These are phyloP conservation scores for Megathymus violae DNA, from an alignment of 1,140 invertebrate species.

Conservation along the genomic window DNA sequence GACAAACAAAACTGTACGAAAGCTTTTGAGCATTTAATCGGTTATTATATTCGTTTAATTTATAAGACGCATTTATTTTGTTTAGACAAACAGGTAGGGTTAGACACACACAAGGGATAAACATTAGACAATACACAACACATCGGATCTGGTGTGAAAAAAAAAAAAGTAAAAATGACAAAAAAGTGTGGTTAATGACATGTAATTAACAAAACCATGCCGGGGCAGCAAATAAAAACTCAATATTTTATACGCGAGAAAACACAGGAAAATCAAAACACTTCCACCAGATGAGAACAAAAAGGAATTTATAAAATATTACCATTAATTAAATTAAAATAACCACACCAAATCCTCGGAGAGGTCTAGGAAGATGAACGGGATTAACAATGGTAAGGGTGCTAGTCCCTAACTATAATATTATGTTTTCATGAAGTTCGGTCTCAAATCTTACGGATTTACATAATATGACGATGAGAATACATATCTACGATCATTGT, in stretches of 20 bases:
- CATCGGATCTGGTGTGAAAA: slow-evolving; percentile 84
- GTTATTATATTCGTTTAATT: slow-evolving; percentile 60
- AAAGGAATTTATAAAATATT: slow-evolving; percentile 71
- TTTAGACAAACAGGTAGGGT: slow-evolving; percentile 84
- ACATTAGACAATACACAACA: slow-evolving; percentile 90
- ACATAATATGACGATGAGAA: slow-evolving; percentile 70
- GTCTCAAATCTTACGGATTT: slow-evolving; percentile 59
- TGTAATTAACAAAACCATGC: slow-evolving; percentile 69
- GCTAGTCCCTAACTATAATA: slow-evolving; percentile 72
- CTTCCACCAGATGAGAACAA: slow-evolving; percentile 81
- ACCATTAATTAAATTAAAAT: slow-evolving; percentile 69
- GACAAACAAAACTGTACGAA: slow-evolving; percentile 81
- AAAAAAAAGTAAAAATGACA: slow-evolving; percentile 60
- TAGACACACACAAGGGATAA: slow-evolving; percentile 88
- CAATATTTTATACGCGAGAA: slow-evolving; percentile 65
- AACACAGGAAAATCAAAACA: slow-evolving; percentile 83
- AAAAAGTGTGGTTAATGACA: slow-evolving; percentile 54
- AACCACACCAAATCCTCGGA: slow-evolving; percentile 83
- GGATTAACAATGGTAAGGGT: slow-evolving; percentile 73
- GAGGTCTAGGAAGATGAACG: slow-evolving; percentile 77
- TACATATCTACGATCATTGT: slow-evolving; percentile 71
- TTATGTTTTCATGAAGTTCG: slow-evolving; percentile 67
- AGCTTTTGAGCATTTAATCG: slow-evolving; percentile 71
- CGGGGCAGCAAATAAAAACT: slow-evolving; percentile 73
- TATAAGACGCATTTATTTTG: slow-evolving; percentile 71